A percentile compares a stretch with the other conserved stretches of the same genome.
These are phyloP conservation scores for Pelmatolapia mariae DNA, from an alignment of 2,113 vertebrate species.

Conservation along the genomic window DNA sequence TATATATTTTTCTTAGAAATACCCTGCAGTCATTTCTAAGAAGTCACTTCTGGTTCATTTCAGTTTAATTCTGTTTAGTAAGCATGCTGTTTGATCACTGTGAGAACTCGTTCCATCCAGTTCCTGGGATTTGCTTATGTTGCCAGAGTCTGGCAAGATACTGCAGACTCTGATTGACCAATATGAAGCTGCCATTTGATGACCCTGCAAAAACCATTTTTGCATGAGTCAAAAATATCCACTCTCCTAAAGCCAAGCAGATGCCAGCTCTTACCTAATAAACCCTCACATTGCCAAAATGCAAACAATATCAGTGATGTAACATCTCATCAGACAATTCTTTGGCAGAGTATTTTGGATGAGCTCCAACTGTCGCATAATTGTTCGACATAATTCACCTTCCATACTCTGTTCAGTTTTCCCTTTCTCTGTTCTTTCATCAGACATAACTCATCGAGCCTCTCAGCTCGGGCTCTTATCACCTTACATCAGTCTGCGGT, in stretches of 20 bases:
- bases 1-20: not conserved
- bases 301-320: not conserved
- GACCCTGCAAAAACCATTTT: not conserved
- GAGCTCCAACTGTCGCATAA: not conserved
- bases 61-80: not conserved
- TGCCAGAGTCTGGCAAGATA: not conserved
- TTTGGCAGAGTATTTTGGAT: not conserved
- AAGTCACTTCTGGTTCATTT: not conserved
- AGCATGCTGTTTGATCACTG: not conserved
- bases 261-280: slow-evolving; percentile 26
- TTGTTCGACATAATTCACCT: not conserved
- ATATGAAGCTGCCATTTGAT: not conserved
- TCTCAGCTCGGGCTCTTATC: not conserved
- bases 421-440: not conserved
- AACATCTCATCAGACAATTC: not conserved
- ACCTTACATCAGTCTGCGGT: slow-evolving; percentile 7
- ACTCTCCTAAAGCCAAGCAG: not conserved
- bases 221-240: not conserved
- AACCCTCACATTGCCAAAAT: not conserved
- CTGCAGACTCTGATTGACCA: not conserved
- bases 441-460: slow-evolving; percentile 6
- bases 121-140: not conserved
- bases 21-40: not conserved
- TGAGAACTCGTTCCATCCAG: not conserved
- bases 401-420: not conserved